Percentiles rank a stretch among this genome's conserved stretches.
Evolutionary conservation across 2,888 invertebrate genomes (phyloP).

Genomic region (Microctonus aethiopoides): DNA sequence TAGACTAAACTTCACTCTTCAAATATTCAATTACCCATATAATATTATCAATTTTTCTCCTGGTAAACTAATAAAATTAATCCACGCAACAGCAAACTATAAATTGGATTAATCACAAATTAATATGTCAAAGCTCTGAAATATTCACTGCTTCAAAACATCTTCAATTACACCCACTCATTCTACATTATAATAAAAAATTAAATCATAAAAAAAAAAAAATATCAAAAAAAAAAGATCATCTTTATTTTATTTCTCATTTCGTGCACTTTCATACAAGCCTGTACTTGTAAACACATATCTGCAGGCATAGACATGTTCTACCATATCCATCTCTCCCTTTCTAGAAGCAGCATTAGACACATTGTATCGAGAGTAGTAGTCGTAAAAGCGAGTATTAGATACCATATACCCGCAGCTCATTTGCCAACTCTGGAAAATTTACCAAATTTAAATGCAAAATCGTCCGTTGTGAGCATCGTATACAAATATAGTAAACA

Average conservation of each 20-base stretch:
- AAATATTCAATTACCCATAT: neutral
- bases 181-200: neutral
- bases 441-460: slow-evolving; percentile 66
- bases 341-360: slow-evolving; percentile 60
- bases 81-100: neutral
- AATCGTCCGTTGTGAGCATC: slow-evolving; percentile 57
- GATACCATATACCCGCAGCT: slow-evolving; percentile 62
- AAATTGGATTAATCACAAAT: neutral
- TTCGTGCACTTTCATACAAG: slow-evolving; percentile 11
- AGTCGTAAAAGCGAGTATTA: slow-evolving; percentile 53
- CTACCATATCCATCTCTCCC: slow-evolving; percentile 17
- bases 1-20: neutral
- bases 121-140: neutral
- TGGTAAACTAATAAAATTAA: neutral
- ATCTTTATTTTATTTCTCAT: too few relatives aligned
- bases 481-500: slow-evolving; percentile 36
- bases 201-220: slow-evolving; percentile 4
- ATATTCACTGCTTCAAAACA: neutral
- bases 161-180: neutral
- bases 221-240: too few relatives aligned
- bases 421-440: slow-evolving; percentile 66
- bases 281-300: slow-evolving; percentile 26
- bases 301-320: slow-evolving; percentile 16
- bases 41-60: neutral
- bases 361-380: slow-evolving; percentile 54